Evolutionary conservation across 2,888 invertebrate genomes (phyloP).

Genomic region (Aleiodes alternator): DNA sequence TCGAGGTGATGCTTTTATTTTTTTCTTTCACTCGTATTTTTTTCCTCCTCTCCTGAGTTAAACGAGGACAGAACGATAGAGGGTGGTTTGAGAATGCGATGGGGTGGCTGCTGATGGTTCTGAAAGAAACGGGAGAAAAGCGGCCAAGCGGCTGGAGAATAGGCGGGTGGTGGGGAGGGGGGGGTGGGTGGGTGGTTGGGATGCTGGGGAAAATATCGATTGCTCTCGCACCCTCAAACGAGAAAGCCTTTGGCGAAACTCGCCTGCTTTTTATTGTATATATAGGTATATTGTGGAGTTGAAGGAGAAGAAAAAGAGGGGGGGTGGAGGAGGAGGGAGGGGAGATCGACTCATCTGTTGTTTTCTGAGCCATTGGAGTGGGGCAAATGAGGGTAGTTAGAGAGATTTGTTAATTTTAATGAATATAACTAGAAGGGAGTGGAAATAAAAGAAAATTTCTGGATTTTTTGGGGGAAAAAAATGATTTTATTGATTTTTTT

Average conservation of each 20-base stretch:
- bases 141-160: conserved; percentile 34
- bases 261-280: conserved; percentile 1
- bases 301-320: not conserved
- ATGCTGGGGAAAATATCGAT: conserved; percentile 44
- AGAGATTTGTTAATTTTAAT: not conserved
- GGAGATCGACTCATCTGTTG: conserved; percentile 31
- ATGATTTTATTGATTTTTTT: too few species aligned
- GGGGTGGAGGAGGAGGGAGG: not conserved
- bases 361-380: conserved; percentile 6
- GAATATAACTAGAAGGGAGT: not conserved
- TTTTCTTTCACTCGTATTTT: conserved; percentile 1
- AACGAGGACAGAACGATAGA: conserved; percentile 2
- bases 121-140: conserved; percentile 43
- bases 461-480: too few species aligned
- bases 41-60: not conserved
- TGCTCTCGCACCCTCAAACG: conserved; percentile 31
- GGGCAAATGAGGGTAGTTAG: conserved; percentile 15
- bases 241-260: conserved; percentile 36
- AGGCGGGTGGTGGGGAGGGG: conserved; percentile 5
- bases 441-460: not conserved
- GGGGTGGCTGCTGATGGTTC: conserved; percentile 3
- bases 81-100: conserved; percentile 19
- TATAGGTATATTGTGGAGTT: not conserved
- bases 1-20: conserved; percentile 24
- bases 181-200: not conserved